These are phyloP conservation scores for Lasius fuliginosus DNA, from an alignment of 2,888 invertebrate genomes.

Conservation along the genomic window DNA sequence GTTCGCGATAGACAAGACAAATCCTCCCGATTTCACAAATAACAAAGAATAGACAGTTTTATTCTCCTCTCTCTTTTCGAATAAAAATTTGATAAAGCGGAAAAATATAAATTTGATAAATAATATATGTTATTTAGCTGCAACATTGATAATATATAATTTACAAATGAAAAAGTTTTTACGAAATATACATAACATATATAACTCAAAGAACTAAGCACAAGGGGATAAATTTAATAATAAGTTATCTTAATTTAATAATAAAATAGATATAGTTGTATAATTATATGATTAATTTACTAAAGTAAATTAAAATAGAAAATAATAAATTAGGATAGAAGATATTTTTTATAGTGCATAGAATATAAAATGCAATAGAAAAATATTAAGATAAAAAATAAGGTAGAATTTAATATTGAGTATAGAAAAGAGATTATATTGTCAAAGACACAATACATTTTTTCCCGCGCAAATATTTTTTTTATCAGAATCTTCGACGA, in stretches of 20 bases:
- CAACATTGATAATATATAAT: background rate
- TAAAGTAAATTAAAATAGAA: background rate
- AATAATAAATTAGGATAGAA: constrained; percentile 3
- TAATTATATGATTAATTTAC: background rate
- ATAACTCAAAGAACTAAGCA: background rate
- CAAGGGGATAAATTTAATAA: background rate
- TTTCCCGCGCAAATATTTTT: background rate
- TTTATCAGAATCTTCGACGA: background rate
- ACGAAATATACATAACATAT: background rate
- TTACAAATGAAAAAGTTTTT: background rate
- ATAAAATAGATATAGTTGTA: background rate
- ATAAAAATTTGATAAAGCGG: background rate
- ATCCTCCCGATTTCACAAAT: constrained; percentile 24
- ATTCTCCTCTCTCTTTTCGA: background rate
- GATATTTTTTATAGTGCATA: background rate
- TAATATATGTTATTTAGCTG: background rate
- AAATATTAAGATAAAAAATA: constrained; percentile 1
- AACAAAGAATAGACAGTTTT: constrained; percentile 8
- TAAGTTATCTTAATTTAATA: background rate
- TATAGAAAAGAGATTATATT: background rate
- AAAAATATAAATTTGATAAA: background rate
- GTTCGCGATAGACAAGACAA: background rate
- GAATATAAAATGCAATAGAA: background rate
- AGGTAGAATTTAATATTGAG: background rate
- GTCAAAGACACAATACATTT: background rate